Conservation (phyloP, 2,113 vertebrate genomes). For the Pyrgilauda ruficollis region DNA sequence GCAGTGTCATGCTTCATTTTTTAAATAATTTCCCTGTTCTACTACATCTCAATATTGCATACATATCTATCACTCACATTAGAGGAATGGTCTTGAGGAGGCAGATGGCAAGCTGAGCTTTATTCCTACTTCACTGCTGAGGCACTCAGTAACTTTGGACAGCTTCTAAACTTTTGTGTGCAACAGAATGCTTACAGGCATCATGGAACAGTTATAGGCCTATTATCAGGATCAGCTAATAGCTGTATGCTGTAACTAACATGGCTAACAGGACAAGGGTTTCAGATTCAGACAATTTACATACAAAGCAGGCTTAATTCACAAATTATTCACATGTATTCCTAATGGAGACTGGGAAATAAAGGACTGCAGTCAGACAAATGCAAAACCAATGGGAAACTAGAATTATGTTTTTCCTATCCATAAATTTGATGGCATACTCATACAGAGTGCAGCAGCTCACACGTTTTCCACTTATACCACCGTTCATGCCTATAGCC, state of each 20-base stretch:
- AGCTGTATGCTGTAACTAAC: background rate
- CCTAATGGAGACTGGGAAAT: background rate
- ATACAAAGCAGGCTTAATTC: background rate
- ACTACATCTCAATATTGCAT: background rate
- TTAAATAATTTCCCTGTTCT: background rate
- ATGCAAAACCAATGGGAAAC: background rate
- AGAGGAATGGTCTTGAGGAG: background rate
- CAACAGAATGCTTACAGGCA: background rate
- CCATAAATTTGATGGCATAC: background rate
- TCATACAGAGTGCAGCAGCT: background rate
- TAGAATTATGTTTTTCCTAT: background rate
- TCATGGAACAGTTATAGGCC: background rate
- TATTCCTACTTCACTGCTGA: background rate
- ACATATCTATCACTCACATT: background rate
- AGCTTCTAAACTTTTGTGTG: background rate
- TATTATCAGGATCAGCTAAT: background rate
- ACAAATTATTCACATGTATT: background rate
- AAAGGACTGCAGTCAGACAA: background rate
- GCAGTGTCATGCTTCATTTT: background rate
- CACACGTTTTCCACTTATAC: background rate
- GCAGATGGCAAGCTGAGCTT: background rate
- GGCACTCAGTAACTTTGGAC: background rate
- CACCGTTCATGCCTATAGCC: background rate
- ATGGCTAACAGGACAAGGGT: background rate
- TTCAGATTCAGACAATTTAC: background rate